Evolutionary conservation across 2,797 vertebrate genomes (phyloP), one percentile per base, ranked within the genome.

Genomic region (Enteromius fasciolatus): DNA sequence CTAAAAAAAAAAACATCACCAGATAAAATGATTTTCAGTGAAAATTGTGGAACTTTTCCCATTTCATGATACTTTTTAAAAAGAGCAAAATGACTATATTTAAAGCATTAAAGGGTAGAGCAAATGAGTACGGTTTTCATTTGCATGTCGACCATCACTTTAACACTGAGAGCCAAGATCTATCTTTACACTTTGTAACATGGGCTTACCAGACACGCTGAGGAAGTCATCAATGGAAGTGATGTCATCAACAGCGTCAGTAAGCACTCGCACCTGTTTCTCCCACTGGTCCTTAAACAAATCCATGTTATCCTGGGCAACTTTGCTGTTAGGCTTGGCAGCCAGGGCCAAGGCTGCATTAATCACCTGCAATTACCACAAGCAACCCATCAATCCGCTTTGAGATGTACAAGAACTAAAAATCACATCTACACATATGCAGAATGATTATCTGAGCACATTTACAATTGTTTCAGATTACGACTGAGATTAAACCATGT

Each of bases 241-340:
- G 93, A 99, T 99, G 90, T 99, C 98, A 72, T 99, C 98, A 20
- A 99, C 98, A 0, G 98, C 98, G 87, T 99, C 98, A 0, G 98
- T 99, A 78, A 99, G 95, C 81, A 99, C 97, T 86, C 98, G 95
- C 57, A 99, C 98, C 91, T 99, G 98, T 78, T 99, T 99, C 92
- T 99, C 98, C 98, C 98, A 99, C 86, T 99, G 98, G 86, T 99
- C 98, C 90, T 99, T 99, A 87, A 99, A 99, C 80, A 99, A 97
- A 0, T 99, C 98, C 98, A 99, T 99, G 92, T 99, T 99, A 92
- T 99, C 98, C 90, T 99, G 98, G 33, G 98, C 98, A 44, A 99
- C 98, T 93, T 99, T 99, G 93, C 98, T 99, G 90, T 98, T 97
- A 8, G 98, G 98, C 48, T 98, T 95, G 46, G 98, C 98, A 1